Base-by-base conservation (phyloP, 2,888 invertebrate genomes). In the Dicranocentrus wangi region DNA sequence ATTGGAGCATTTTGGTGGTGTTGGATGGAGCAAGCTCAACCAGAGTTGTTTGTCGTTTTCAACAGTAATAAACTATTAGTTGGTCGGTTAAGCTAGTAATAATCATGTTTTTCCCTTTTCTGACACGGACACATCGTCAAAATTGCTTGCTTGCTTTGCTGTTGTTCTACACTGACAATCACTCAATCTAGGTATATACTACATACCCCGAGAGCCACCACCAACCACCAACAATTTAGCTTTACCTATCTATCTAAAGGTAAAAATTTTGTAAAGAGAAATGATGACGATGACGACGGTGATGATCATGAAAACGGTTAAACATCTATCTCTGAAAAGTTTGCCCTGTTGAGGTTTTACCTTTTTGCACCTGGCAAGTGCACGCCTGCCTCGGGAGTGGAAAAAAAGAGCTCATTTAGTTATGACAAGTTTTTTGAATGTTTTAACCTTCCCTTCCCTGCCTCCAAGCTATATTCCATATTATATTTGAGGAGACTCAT, bases 391-490 rank as follows among this genome's bases (percentile, higher is more conserved):
- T 53, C 53, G 21, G 21, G 53, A 21, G 5, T 32, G 13, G 53
- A 53, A 21, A 21, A 53, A 17, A 5, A 19, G 21, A 53, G 53
- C 53, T 53, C 53, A 21, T 53, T 53, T 53, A 21, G 21, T 53
- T 53, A 21, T 32, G 47, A 47, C 47, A 47, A 47, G 8, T 47
- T 47, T 21, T 53, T 53, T 53, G 21, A 53, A 53, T 53, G 21
- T 53, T 53, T 8, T 17, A 53, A 17, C 21, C 19, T 53, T 53
- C 53, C 53, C 53, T 53, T 53, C 53, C 53, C 53, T 53, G 53
- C 53, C 53, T 53, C 53, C 53, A 5, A 53, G 53, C 53, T n/a
- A 53, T 21, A 17, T 47, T 47, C 47, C 47, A 47, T 47, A 47
- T 47, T 47, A 8, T n/a, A n/a, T 32, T 32, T 32, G 5, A 32